phyloP scores from a whole-genome alignment of 2,888 invertebrate genomes.

The Saturnia pavonia region DNA sequence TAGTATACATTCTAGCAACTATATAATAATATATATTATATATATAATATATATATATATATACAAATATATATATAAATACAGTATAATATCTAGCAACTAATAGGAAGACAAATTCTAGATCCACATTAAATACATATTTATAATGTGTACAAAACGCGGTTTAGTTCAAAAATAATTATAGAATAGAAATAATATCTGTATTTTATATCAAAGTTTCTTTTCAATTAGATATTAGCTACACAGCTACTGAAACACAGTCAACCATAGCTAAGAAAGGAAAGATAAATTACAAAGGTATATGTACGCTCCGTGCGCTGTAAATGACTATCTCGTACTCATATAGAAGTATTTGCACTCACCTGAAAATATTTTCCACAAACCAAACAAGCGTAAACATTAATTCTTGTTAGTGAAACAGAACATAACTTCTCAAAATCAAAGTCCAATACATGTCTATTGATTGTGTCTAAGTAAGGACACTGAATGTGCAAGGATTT shows the following conservation, averaged over 20 bases:
- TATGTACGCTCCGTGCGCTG: neutral
- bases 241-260: neutral
- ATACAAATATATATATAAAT: too few species aligned
- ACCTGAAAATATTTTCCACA: constrained; percentile 98
- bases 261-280: neutral
- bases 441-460: constrained; percentile 97
- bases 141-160: too few species aligned
- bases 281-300: neutral
- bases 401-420: constrained; percentile 97
- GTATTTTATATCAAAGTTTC: too few species aligned
- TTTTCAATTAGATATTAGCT: too few species aligned
- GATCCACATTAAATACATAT: too few species aligned
- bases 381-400: constrained; percentile 99
- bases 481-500: constrained; percentile 84
- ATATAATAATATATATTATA: too few species aligned
- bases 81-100: too few species aligned
- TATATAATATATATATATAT: too few species aligned
- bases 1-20: too few species aligned
- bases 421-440: constrained; percentile 99
- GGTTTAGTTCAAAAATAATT: too few species aligned
- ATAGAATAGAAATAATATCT: too few species aligned
- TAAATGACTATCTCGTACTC: neutral
- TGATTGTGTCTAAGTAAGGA: constrained; percentile 99
- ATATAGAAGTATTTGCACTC: constrained; percentile 25
- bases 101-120: too few species aligned